phyloP scores from a whole-genome alignment of 2,797 vertebrate species.

The Crocidura indochinensis region DNA sequence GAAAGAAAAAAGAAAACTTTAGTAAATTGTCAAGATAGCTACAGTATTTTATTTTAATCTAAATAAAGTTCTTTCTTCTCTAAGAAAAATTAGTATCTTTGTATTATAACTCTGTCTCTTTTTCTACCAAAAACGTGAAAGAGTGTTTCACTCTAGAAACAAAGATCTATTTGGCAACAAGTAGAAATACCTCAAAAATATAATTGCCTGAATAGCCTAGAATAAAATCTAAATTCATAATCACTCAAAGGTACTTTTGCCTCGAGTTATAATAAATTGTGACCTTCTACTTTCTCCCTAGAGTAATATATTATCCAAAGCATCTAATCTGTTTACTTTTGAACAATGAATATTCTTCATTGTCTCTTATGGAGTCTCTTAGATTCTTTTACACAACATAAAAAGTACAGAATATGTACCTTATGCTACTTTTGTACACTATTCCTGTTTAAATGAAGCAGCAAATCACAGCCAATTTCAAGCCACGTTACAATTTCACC shows the following conservation, averaged over 20 bases:
- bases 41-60: conserved; percentile 28
- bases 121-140: conserved; percentile 39
- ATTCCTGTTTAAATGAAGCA: conserved; percentile 84
- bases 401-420: conserved; percentile 66
- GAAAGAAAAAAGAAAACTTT: too few relatives aligned
- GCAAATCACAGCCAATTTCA: conserved; percentile 83
- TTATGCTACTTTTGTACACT: conserved; percentile 72
- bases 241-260: conserved; percentile 67
- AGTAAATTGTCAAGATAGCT: background rate
- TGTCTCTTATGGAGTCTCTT: conserved; percentile 71
- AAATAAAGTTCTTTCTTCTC: conserved; percentile 12
- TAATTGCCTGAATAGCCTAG: background rate
- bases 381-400: conserved; percentile 70
- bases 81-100: conserved; percentile 43
- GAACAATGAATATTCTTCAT: conserved; percentile 58
- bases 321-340: conserved; percentile 72
- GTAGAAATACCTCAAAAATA: conserved; percentile 43
- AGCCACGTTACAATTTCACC: conserved; percentile 74
- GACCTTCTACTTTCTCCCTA: conserved; percentile 41
- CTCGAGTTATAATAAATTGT: conserved; percentile 72
- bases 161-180: conserved; percentile 22
- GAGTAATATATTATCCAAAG: conserved; percentile 55
- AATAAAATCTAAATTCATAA: conserved; percentile 76
- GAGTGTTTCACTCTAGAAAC: conserved; percentile 18
- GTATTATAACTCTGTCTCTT: background rate